Evolutionary conservation across 2,797 vertebrate species (phyloP), one percentile per base, ranked within the genome.

Genomic region (Xyrichtys novacula): DNA sequence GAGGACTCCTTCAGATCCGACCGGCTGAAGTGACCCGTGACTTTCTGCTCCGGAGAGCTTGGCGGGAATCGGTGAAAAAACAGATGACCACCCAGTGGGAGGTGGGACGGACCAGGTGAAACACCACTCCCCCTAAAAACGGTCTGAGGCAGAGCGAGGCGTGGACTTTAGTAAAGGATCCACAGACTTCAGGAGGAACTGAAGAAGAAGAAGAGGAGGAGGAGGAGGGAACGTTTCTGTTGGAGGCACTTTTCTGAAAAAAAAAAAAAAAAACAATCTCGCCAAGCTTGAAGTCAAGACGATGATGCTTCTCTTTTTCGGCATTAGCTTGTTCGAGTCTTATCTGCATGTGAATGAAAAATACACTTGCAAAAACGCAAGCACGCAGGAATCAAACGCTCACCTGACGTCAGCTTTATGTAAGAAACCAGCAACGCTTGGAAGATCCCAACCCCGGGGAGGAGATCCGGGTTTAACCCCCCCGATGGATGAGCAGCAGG

Each of bases 1-100:
- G 97, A 98, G 89, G 97, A 98, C 48, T 96, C 96, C 9, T 98
- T 98, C 92, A 93, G 96, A 47, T 95, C 95, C 0, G 96, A 98
- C 85, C 93, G 96, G 50, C 91, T 98, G 3, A 95, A 96, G 89
- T 94, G 88, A 93, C 16, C 23, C 7, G 4, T 14, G 1, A 7
- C 29, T 9, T 3, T 20, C 10, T n/a, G 12, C 64, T 29, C 32
- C 29, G 19, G 25, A n/a, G 31, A 39, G 59, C 55, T 59, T 20
- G 50, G 49, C 19, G 57, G 79, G 59, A 40, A 14, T 61, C 8
- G 19, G 50, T 2, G 19, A 6, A 4, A 57, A 46, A 57, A 46
- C 26, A 40, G 29, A 50, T 7, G 15, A n/a, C n/a, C 43, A 5
- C 50, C 39, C 31, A n/a, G 50, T 16, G 11, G 5, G 62, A 63